Base-by-base conservation (phyloP, 2,113 vertebrate genomes). In the Gymnocephalus cernua region DNA sequence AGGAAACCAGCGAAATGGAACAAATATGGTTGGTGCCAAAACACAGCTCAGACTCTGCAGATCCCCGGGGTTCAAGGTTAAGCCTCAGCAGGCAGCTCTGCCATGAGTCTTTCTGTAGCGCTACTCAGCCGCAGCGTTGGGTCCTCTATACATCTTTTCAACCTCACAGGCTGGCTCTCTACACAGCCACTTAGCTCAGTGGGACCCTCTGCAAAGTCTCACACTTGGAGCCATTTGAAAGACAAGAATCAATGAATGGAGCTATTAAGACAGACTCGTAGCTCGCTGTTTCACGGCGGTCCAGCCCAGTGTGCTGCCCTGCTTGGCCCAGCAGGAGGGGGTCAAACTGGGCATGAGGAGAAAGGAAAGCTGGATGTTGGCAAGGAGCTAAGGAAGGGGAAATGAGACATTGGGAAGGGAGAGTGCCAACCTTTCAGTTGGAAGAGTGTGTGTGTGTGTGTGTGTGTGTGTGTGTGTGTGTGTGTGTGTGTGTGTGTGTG, bases 201-300 rank as follows among this genome's bases (percentile, higher is more conserved):
- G 70, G 25, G 66, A 88, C 73, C 79, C 81, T 67, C 83, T 84
- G 72, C 63, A 14, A 72, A 80, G 72, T 45, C 63, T 75, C 70
- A 53, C 78, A 41, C 79, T 77, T 77, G 25, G 62, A 88, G 54
- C 69, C 64, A 56, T 87, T 82, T 74, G 67, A 84, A 82, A 75
- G 48, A 70, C 84, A 83, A 83, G 59, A 72, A 68, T 64, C 32
- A 38, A 68, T 91, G 89, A 93, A 93, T 87, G 84, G 82, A 82
- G 76, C 89, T 54, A 87, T 93, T 91, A 83, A 86, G 83, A 59
- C 62, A 18, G 57, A 63, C 56, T 80, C 16, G 10, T 56, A 73
- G 69, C 63, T 73, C 11, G 64, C 54, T 79, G 62, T 82, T 82
- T 86, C 64, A 59, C 15, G 47, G 67, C n/a, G 23, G 64, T 47